A percentile compares a stretch with the other conserved stretches of the same genome.
These are phyloP conservation scores for Ranitomeya imitator DNA, from an alignment of 2,113 vertebrate genomes.

Conservation along the genomic window DNA sequence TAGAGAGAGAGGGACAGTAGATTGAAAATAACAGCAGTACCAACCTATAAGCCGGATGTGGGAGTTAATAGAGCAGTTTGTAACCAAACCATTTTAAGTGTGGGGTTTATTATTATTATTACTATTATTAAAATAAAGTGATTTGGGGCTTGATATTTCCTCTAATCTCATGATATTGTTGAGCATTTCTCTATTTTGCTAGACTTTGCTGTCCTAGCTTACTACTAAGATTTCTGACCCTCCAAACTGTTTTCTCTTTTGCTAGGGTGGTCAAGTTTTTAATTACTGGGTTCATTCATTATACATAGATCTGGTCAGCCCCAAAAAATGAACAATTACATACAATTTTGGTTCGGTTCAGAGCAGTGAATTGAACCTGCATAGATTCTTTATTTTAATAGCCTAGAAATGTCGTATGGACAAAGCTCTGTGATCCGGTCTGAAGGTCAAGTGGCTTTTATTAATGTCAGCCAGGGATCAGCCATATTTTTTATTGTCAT, in stretches of 20 bases:
- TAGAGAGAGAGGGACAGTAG: too few relatives aligned
- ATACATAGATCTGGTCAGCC: neutral
- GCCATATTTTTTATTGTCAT: neutral
- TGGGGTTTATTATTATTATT: too few relatives aligned
- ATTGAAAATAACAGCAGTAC: too few relatives aligned
- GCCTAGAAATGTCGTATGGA: neutral
- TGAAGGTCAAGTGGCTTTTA: slow-evolving; percentile 10
- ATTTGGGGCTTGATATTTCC: too few relatives aligned
- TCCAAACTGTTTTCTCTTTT: neutral
- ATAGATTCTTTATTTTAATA: neutral
- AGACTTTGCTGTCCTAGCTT: too few relatives aligned
- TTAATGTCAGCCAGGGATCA: neutral
- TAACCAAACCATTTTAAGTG: too few relatives aligned
- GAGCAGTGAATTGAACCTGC: neutral
- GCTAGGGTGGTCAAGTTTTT: neutral
- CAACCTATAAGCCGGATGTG: too few relatives aligned
- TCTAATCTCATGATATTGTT: too few relatives aligned
- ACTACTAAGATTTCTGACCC: neutral
- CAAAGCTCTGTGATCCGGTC: neutral
- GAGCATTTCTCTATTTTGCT: too few relatives aligned
- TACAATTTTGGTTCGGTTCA: neutral
- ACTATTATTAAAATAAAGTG: too few relatives aligned
- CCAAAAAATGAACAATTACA: neutral
- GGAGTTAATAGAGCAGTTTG: too few relatives aligned
- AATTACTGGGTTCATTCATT: neutral